Percentiles rank a stretch among this genome's conserved stretches.
Conservation (phyloP, 2,888 invertebrate genomes). For the Coenonympha arcania region DNA sequence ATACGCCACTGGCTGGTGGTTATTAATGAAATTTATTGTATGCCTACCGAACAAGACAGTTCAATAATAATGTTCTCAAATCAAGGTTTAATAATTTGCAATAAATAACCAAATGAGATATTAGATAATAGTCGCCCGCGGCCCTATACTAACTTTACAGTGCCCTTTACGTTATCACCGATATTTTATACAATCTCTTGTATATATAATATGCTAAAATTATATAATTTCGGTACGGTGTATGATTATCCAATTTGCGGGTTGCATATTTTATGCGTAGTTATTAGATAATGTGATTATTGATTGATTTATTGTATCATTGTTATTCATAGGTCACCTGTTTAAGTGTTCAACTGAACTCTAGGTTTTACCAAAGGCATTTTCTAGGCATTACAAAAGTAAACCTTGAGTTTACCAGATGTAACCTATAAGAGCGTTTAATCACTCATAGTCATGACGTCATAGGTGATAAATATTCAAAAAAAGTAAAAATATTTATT, state of each 20-base stretch:
- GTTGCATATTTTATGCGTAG: not conserved
- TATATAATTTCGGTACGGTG: not conserved
- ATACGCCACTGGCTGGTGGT: too few relatives aligned
- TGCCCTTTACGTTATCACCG: not conserved
- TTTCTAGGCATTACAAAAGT: too few relatives aligned
- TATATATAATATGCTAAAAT: not conserved
- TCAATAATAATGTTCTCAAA: too few relatives aligned
- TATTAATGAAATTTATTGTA: too few relatives aligned
- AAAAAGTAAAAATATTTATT: too few relatives aligned
- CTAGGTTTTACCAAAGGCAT: too few relatives aligned
- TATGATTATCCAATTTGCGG: conserved; percentile 6
- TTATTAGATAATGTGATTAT: conserved; percentile 2
- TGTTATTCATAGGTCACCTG: not conserved
- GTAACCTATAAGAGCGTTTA: too few relatives aligned
- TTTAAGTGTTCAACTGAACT: not conserved
- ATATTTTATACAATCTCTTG: not conserved
- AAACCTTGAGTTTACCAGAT: too few relatives aligned
- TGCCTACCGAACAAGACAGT: too few relatives aligned
- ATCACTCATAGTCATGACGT: too few relatives aligned
- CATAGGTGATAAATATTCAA: too few relatives aligned
- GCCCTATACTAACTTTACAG: not conserved
- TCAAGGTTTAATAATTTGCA: not conserved
- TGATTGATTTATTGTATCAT: conserved; percentile 5
- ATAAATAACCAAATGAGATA: not conserved
- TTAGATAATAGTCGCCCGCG: not conserved